Evolutionary conservation across 2,888 invertebrate genomes (phyloP).

Genomic region (Agrochola lychnidis): DNA sequence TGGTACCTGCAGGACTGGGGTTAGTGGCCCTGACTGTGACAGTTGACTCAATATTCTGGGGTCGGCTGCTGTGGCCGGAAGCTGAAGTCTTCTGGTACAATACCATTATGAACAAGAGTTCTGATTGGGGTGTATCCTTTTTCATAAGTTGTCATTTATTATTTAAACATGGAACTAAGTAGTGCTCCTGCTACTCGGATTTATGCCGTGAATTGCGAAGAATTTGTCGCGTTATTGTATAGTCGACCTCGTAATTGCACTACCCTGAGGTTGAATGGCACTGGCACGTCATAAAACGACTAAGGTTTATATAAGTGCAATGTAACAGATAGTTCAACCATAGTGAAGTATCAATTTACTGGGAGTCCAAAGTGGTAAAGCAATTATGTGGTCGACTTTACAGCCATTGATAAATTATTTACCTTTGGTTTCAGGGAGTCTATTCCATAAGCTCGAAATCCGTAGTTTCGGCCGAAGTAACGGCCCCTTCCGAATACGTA

Average conservation of each 20-base stretch:
- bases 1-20: constrained; percentile 93
- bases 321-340: background rate
- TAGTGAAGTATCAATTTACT: background rate
- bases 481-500: too few species aligned
- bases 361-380: background rate
- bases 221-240: background rate
- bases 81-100: constrained; percentile 99
- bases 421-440: background rate
- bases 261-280: background rate
- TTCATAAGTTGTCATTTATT: constrained; percentile 21
- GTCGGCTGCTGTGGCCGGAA: constrained; percentile 97
- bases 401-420: background rate
- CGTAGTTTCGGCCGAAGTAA: too few species aligned
- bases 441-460: too few species aligned
- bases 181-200: background rate
- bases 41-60: constrained; percentile 98
- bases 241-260: background rate
- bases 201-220: background rate
- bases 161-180: background rate
- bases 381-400: background rate
- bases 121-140: constrained; percentile 99
- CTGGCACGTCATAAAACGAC: background rate
- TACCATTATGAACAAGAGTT: constrained; percentile 97
- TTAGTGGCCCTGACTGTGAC: constrained; percentile 93
- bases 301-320: background rate